A percentile compares a stretch with the other conserved stretches of the same genome.
Evolutionary conservation across 2,113 vertebrate genomes (phyloP).

Genomic region (Ceyx cyanopectus): DNA sequence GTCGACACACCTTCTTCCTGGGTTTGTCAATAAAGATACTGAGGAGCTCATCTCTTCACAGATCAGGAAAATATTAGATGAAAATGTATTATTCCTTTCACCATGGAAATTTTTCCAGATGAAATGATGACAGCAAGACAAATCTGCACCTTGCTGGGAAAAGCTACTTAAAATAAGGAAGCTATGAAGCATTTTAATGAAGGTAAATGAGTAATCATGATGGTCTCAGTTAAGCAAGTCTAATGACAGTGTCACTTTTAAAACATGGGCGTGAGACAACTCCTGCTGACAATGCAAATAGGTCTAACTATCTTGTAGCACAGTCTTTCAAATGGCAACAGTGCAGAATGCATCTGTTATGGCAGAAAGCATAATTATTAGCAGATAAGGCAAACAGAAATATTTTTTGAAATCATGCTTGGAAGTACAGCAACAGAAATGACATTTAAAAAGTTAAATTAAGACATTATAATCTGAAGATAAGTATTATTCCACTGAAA

Average conservation of each 20-base stretch:
- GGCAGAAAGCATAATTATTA: not conserved
- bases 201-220: constrained; percentile 47
- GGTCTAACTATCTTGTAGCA: not conserved
- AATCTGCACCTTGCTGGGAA: constrained; percentile 61
- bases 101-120: constrained; percentile 23
- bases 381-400: constrained; percentile 17
- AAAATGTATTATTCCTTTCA: constrained; percentile 35
- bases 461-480: not conserved
- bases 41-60: constrained; percentile 57
- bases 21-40: constrained; percentile 54
- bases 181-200: constrained; percentile 54
- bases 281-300: constrained; percentile 11
- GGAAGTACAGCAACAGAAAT: not conserved
- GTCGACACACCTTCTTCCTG: constrained; percentile 60
- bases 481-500: not conserved
- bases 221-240: constrained; percentile 31
- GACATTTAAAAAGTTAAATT: not conserved
- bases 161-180: constrained; percentile 62
- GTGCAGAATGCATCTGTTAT: not conserved
- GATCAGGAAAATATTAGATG: constrained; percentile 17
- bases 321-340: not conserved
- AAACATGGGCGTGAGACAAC: not conserved
- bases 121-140: constrained; percentile 31
- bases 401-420: not conserved
- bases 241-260: constrained; percentile 29